These are phyloP conservation scores for Coregonus sp. DNA, from an alignment of 2,797 vertebrate species.

Conservation along the genomic window DNA sequence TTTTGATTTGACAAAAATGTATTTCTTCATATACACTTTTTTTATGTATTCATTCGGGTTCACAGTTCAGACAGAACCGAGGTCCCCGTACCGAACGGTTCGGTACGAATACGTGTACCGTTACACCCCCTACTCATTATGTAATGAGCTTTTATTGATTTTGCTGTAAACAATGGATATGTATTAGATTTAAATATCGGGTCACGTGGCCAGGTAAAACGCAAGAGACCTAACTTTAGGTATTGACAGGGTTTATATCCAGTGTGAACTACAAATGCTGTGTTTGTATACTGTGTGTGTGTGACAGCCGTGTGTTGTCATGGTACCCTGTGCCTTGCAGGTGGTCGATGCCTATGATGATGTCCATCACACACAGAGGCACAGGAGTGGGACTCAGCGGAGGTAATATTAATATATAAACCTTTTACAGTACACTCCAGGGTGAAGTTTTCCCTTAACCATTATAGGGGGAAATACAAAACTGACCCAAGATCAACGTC, in stretches of 20 bases:
- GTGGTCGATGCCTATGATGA: slow-evolving; percentile 91
- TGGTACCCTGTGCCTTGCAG: slow-evolving; percentile 68
- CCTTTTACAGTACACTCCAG: neutral
- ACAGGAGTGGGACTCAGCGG: slow-evolving; percentile 85
- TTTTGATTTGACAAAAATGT: no score
- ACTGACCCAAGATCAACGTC: no score
- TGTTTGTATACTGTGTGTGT: neutral
- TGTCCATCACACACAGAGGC: slow-evolving; percentile 88
- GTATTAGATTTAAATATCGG: neutral
- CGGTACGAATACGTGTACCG: no score
- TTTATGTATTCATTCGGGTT: no score
- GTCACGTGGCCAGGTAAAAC: neutral
- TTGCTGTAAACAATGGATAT: neutral
- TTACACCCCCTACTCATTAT: no score
- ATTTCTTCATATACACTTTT: no score
- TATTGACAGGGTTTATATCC: neutral
- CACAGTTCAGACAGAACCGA: no score
- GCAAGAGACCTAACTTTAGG: no score
- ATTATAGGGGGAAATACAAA: no score
- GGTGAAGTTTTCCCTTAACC: no score
- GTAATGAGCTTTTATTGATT: no score
- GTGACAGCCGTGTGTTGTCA: neutral
- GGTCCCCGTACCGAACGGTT: no score
- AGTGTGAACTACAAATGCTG: neutral
- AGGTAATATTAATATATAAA: slow-evolving; percentile 70